phyloP scores from a whole-genome alignment of 2,797 vertebrate genomes.

The Astyanax mexicanus region DNA sequence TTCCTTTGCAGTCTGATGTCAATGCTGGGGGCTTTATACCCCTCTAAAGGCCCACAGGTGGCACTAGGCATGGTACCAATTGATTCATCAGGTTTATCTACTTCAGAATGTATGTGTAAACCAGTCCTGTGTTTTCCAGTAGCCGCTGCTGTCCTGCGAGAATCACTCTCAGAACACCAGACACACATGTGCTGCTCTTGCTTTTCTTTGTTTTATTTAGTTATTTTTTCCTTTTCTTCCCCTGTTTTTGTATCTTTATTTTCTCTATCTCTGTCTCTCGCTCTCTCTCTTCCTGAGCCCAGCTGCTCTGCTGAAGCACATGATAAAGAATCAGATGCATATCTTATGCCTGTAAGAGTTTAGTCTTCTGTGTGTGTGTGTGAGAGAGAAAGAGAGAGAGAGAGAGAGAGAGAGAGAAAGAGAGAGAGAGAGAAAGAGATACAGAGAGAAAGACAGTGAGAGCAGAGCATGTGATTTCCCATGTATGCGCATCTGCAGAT shows the following conservation, averaged over 20 bases:
- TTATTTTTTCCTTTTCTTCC: no score
- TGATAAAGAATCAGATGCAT: neutral
- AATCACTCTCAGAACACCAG: conserved; percentile 2
- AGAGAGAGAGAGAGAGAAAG: conserved; percentile 54
- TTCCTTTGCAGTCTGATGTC: no score
- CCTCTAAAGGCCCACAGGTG: no score
- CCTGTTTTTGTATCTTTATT: conserved; percentile 11
- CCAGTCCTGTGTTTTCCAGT: neutral
- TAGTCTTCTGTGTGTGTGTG: conserved; percentile 32
- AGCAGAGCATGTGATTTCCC: conserved; percentile 3
- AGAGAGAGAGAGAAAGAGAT: conserved; percentile 19
- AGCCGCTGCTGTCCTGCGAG: neutral
- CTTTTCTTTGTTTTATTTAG: no score
- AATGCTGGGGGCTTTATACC: no score
- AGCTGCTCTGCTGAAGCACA: neutral
- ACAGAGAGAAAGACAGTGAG: conserved; percentile 14
- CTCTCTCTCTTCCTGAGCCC: neutral
- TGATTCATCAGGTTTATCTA: no score
- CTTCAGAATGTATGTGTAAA: no score
- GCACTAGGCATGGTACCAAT: no score
- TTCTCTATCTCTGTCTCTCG: conserved; percentile 10
- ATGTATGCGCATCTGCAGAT: no score
- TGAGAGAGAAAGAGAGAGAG: conserved; percentile 50
- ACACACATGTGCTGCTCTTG: no score
- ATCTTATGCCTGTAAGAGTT: neutral